Evolutionary conservation across 2,797 vertebrate species (phyloP).

Genomic region (Gobio occitaniae): DNA sequence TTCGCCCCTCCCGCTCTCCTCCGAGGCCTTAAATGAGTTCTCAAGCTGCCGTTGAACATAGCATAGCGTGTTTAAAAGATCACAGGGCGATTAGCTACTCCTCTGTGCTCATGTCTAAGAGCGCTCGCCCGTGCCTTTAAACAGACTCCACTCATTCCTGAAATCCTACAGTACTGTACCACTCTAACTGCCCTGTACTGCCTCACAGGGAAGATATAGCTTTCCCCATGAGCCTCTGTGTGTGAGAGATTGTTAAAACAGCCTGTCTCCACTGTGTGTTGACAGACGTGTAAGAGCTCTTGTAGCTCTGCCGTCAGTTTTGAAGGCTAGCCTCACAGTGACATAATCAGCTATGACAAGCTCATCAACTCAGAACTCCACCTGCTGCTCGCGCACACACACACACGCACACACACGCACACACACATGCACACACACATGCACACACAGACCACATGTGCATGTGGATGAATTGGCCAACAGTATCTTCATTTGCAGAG

Average conservation of each 20-base stretch:
- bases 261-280: slow-evolving; percentile 58
- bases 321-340: slow-evolving; percentile 59
- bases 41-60: slow-evolving; percentile 76
- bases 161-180: slow-evolving; percentile 44
- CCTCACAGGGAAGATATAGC: slow-evolving; percentile 21
- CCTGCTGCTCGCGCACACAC: slow-evolving; percentile 56
- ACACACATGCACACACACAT: slow-evolving; percentile 26
- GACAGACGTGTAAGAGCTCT: slow-evolving; percentile 53
- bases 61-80: slow-evolving; percentile 68
- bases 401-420: slow-evolving; percentile 26
- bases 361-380: slow-evolving; percentile 64
- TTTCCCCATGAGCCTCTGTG: slow-evolving; percentile 40
- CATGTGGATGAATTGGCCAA: slow-evolving; percentile 44
- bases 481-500: slow-evolving; percentile 48
- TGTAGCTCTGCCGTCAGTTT: slow-evolving; percentile 57
- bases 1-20: slow-evolving; percentile 69
- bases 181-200: slow-evolving; percentile 29
- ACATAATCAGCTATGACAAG: slow-evolving; percentile 71
- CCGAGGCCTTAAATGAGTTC: slow-evolving; percentile 75
- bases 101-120: slow-evolving; percentile 43
- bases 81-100: slow-evolving; percentile 62
- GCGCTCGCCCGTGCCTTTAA: slow-evolving; percentile 45
- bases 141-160: slow-evolving; percentile 52
- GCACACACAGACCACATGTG: slow-evolving; percentile 40
- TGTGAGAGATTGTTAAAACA: slow-evolving; percentile 64